phyloP scores from a whole-genome alignment of 2,113 vertebrate species.

The Gila orcuttii region DNA sequence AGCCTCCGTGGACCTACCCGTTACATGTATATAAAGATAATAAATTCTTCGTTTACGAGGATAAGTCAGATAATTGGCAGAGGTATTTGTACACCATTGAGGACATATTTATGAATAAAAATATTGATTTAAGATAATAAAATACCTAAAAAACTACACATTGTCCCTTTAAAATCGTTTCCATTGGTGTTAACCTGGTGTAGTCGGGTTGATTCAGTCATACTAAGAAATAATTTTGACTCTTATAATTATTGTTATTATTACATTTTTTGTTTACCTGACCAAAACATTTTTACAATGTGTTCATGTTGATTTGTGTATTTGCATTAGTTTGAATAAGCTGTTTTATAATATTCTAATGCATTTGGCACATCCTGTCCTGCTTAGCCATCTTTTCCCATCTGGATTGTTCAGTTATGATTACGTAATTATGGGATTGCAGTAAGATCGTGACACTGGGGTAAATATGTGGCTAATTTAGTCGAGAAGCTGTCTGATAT shows the following conservation, averaged over 20 bases:
- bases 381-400: conserved; percentile 23
- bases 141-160: too few relatives aligned
- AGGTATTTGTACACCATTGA: too few relatives aligned
- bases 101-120: too few relatives aligned
- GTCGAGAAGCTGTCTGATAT: conserved; percentile 24
- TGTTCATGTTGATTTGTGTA: neutral
- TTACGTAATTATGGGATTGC: conserved; percentile 36
- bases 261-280: neutral
- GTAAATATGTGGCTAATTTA: conserved; percentile 6
- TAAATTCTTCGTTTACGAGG: too few relatives aligned
- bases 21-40: too few relatives aligned
- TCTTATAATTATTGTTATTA: neutral
- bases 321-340: neutral
- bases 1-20: too few relatives aligned
- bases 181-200: neutral
- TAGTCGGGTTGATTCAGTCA: neutral
- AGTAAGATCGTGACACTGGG: conserved; percentile 19
- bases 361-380: neutral
- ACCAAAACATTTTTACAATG: neutral
- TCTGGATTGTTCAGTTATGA: conserved; percentile 37
- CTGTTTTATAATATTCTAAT: conserved; percentile 15
- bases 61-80: too few relatives aligned
- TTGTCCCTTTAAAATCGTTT: neutral
- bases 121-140: too few relatives aligned
- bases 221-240: neutral